phyloP scores from a whole-genome alignment of 2,888 invertebrate genomes.

The Metalampra italica region DNA sequence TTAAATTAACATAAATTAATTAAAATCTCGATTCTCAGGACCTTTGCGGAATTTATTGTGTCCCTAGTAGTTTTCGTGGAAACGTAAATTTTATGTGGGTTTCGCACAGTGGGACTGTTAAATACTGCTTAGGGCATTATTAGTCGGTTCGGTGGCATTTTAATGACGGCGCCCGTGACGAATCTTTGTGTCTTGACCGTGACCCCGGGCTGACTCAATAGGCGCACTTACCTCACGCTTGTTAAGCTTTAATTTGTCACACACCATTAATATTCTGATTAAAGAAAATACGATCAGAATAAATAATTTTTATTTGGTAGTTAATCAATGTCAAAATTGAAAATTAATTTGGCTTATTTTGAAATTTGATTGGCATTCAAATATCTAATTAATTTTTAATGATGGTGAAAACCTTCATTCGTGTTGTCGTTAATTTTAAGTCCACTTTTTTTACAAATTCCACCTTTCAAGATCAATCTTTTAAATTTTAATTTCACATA shows the following conservation, averaged over 20 bases:
- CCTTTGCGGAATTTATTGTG: neutral
- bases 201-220: constrained; percentile 23
- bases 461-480: no score
- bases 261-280: constrained; percentile 9
- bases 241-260: constrained; percentile 25
- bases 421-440: no score
- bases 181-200: constrained; percentile 18
- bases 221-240: constrained; percentile 9
- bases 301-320: neutral
- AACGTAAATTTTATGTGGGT: constrained; percentile 12
- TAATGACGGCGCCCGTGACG: constrained; percentile 24
- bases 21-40: neutral
- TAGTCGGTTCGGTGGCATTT: constrained; percentile 21
- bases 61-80: constrained; percentile 10
- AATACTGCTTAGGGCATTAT: constrained; percentile 13
- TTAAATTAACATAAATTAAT: neutral
- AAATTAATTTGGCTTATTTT: no score
- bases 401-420: no score
- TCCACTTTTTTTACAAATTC: no score
- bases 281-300: neutral
- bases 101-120: constrained; percentile 1
- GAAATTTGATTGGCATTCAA: no score
- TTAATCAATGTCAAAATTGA: neutral
- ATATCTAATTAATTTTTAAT: no score
- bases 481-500: no score